Evolutionary conservation across 2,797 vertebrate genomes (phyloP).

Genomic region (Spea hammondii): DNA sequence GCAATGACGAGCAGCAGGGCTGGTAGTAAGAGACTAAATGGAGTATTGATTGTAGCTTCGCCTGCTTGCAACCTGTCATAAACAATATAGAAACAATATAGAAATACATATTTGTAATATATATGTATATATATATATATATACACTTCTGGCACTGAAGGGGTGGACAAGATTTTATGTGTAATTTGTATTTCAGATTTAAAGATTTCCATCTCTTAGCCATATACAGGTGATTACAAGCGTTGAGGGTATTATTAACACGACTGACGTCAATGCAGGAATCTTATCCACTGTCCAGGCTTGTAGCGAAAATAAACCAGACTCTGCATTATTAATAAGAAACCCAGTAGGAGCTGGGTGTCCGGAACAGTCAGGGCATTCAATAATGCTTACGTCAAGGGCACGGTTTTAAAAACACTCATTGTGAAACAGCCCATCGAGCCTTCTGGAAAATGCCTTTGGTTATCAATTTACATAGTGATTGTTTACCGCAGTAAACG

Average conservation of each 20-base stretch:
- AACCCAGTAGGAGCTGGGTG: slow-evolving; percentile 48
- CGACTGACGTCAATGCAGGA: slow-evolving; percentile 64
- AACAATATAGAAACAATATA: no score
- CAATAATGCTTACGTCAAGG: slow-evolving; percentile 51
- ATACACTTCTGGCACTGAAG: not conserved
- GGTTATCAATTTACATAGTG: slow-evolving; percentile 17
- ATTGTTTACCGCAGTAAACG: not conserved
- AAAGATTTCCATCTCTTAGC: slow-evolving; percentile 42
- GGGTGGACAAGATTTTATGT: slow-evolving; percentile 9
- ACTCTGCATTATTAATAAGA: slow-evolving; percentile 51
- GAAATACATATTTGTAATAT: no score
- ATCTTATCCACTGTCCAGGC: slow-evolving; percentile 54
- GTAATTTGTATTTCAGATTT: slow-evolving; percentile 16
- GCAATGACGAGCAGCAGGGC: no score
- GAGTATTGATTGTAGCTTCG: no score
- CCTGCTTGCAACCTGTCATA: no score
- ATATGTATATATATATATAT: no score
- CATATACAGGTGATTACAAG: slow-evolving; percentile 54
- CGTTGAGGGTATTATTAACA: slow-evolving; percentile 59
- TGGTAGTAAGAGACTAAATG: no score
- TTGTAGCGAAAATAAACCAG: slow-evolving; percentile 55
- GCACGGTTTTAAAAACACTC: slow-evolving; percentile 31
- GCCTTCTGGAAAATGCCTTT: slow-evolving; percentile 31
- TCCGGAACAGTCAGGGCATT: slow-evolving; percentile 47
- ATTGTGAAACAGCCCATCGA: slow-evolving; percentile 19